Evolutionary conservation across 1,140 invertebrate genomes (phyloP), one percentile per base, ranked within the genome.

Genomic region (Mesaphorura yosii): DNA sequence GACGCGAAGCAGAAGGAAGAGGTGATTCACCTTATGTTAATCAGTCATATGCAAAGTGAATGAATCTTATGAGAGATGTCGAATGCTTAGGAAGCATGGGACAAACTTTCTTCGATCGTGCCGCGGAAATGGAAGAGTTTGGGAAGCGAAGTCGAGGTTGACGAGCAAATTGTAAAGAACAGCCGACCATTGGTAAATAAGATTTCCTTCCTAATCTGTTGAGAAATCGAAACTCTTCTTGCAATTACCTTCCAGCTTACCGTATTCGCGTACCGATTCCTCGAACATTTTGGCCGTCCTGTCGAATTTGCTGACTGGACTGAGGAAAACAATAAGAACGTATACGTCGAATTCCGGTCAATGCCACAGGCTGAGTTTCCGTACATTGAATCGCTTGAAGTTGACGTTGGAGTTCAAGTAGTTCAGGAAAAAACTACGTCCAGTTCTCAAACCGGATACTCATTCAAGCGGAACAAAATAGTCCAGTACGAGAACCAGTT

Each of bases 391-490:
- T 14, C 17, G 12, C n/a, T 26, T 1, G 60, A 62, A 48, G 48
- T 56, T 17, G 57, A 62, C 23, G 14, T 28, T 27, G 53, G 25
- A 17, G 42, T 59, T 31, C 60, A 62, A 51, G 57, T 53, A 5
- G 57, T 44, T 19, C 47, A 50, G n/a, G 42, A 37, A 25, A 50
- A 51, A 41, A 23, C 15, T 5, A 15, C 39, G 6, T 14, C 47
- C 6, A 22, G 50, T 7, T 44, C 47, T 48, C 60, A 62, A 57
- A 62, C 60, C 1, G 51, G 53, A 28, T 57, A 54, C 38, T 56
- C 39, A 15, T 62, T 62, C 51, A 58, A 59, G 42, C 20, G 60
- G 31, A 62, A 62, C 29, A 62, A 62, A 54, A 59, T 57, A 45
- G 31, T 31, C 23, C 60, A 62, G 34, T 54, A 53, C 38, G 48